phyloP scores from a whole-genome alignment of 1,140 invertebrate species.

The Papilio dardanus region DNA sequence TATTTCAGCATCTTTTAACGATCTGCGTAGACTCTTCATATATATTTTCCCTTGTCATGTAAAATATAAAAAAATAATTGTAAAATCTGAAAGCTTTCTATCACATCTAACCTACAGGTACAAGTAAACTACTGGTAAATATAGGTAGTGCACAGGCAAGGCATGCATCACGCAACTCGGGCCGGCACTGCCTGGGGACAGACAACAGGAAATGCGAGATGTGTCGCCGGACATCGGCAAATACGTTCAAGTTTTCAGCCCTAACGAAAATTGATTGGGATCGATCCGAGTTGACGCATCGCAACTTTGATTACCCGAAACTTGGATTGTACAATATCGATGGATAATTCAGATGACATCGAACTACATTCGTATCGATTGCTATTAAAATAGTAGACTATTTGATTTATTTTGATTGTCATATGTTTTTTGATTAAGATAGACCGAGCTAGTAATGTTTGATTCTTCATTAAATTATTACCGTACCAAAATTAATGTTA shows the following conservation, averaged over 20 bases:
- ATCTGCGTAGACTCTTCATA: no score
- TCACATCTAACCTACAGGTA: not conserved
- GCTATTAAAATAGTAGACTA: conserved; percentile 34
- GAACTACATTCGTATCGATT: conserved; percentile 6
- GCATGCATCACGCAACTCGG: not conserved
- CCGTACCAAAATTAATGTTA: no score
- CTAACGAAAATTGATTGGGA: conserved; percentile 59
- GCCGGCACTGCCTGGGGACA: conserved; percentile 39
- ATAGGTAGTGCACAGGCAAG: not conserved
- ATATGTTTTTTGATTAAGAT: no score
- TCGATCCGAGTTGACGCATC: conserved; percentile 48
- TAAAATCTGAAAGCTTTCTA: not conserved
- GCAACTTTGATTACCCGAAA: conserved; percentile 53
- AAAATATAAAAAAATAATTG: not conserved
- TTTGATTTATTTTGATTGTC: conserved; percentile 36
- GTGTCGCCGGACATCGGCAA: conserved; percentile 59
- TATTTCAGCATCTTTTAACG: no score
- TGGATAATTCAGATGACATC: conserved; percentile 30
- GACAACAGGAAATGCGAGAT: conserved; percentile 61
- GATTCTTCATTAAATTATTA: no score
- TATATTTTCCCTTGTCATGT: no score
- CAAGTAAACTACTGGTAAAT: no score
- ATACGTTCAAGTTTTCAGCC: conserved; percentile 65
- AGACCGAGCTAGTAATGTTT: no score
- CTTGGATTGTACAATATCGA: conserved; percentile 37